Base-by-base conservation (phyloP, 1,140 invertebrate species). In the Ceratosolen fusciceps region DNA sequence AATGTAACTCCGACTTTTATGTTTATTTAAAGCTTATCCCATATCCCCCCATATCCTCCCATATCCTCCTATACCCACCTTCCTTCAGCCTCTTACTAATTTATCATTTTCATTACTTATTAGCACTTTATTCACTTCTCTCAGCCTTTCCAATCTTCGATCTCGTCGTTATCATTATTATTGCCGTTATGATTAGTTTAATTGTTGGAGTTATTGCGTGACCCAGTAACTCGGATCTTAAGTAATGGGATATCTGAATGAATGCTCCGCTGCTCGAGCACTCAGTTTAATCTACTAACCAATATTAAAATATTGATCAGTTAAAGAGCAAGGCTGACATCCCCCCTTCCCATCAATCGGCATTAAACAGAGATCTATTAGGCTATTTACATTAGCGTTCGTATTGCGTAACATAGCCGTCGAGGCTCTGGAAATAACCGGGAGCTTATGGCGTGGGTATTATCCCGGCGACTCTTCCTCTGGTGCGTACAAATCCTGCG, bases 321-420 rank as follows among this genome's bases (percentile, higher is more conserved):
- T 54, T 31, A 5, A 19, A 29, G 52, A 2, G 1, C 24, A 47
- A 29, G 1, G 2, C 26, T 9, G 12, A 16, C 19, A 12, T 47
- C 37, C 8, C 10, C 10, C 39, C 19, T 2, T 47, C 37, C 8
- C 10, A 3, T n/a, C 4, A 0, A 68, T 4, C 39, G 26, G 43
- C 49, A n/a, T 58, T 34, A 58, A 73, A 58, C n/a, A 52, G 31
- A 62, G 67, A 72, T 39, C 49, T 34, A 78, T 49, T n/a, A 34
- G 4, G 21, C 19, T 31, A 72, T 62, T 21, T 26, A 26, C 39
- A 24, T 78, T 72, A 78, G 62, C n/a, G 65, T 76, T 49, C 43
- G 26, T 54, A 75, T 65, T 52, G 7, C 72, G 7, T 29, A 56
- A 10, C 39, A 16, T 1, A 49, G 0, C n/a, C 12, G n/a, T 9